Evolutionary conservation across 1,140 invertebrate genomes (phyloP).

Genomic region (Conopomorpha cramerella): DNA sequence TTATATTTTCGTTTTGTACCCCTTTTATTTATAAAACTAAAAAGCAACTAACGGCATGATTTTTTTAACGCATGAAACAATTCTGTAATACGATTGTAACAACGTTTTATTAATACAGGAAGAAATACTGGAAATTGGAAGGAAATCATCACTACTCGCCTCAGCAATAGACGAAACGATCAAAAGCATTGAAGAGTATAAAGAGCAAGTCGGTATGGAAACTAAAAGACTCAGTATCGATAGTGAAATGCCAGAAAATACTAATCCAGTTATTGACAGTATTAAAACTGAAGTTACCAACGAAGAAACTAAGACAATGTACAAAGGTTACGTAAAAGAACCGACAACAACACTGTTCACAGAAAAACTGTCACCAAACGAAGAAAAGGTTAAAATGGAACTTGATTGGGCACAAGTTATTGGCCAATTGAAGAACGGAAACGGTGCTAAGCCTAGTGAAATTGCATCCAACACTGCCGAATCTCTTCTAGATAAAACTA

Average conservation of each 20-base stretch:
- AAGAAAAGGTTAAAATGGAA: conserved; percentile 4
- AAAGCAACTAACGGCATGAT: too few relatives aligned
- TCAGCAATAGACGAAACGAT: conserved; percentile 40
- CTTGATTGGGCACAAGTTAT: background rate
- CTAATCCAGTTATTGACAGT: conserved; percentile 1
- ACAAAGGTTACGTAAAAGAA: conserved; percentile 6
- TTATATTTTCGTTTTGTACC: too few relatives aligned
- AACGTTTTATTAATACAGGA: too few relatives aligned
- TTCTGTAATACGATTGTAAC: too few relatives aligned
- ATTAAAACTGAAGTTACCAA: too few relatives aligned
- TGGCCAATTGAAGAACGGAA: too few relatives aligned
- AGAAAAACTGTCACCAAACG: conserved; percentile 4
- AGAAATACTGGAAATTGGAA: conserved; percentile 35
- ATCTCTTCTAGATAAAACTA: too few relatives aligned
- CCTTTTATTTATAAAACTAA: too few relatives aligned
- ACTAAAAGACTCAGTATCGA: conserved; percentile 11
- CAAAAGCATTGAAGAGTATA: conserved; percentile 41
- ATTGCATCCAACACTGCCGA: too few relatives aligned
- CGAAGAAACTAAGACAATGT: background rate
- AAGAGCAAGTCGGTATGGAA: conserved; percentile 25
- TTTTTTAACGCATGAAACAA: too few relatives aligned
- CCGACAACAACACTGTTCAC: conserved; percentile 4
- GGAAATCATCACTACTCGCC: conserved; percentile 32
- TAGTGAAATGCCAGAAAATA: conserved; percentile 7
- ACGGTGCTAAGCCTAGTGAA: too few relatives aligned